Evolutionary conservation across 2,797 vertebrate species (phyloP).

Genomic region (Pipistrellus pipistrellus): DNA sequence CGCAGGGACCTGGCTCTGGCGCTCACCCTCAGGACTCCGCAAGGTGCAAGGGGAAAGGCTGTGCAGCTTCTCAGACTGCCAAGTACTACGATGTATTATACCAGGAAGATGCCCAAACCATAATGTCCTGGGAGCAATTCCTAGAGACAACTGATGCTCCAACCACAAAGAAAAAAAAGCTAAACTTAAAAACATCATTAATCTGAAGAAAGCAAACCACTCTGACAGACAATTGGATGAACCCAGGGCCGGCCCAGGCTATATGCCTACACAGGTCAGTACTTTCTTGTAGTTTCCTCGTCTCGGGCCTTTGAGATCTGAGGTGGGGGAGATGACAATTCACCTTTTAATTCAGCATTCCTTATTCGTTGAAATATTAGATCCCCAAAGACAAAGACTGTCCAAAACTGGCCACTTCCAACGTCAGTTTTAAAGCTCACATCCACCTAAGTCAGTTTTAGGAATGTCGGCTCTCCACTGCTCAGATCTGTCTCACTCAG

Average conservation of each 20-base stretch:
- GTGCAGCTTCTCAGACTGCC: background rate
- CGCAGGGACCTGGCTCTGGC: no score
- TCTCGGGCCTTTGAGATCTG: background rate
- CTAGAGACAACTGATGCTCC: background rate
- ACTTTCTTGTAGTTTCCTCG: background rate
- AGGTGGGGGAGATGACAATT: background rate
- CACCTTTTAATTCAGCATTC: background rate
- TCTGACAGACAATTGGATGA: background rate
- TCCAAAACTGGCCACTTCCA: background rate
- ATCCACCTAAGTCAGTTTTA: background rate
- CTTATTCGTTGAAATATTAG: background rate
- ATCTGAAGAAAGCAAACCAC: background rate
- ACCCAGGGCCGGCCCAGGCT: background rate
- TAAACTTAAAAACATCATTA: background rate
- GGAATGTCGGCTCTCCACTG: background rate
- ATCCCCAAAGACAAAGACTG: background rate
- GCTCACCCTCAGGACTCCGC: background rate
- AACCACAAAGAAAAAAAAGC: conserved; percentile 43
- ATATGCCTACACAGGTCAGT: rapidly evolving
- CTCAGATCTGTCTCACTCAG: background rate
- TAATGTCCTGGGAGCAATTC: background rate
- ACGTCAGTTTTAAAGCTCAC: background rate
- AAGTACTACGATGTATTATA: background rate
- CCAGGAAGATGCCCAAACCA: background rate
- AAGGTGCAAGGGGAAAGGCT: background rate